Percentiles rank a stretch among this genome's conserved stretches.
Conservation (phyloP, 2,888 invertebrate genomes). For the Cheilosia impressa region DNA sequence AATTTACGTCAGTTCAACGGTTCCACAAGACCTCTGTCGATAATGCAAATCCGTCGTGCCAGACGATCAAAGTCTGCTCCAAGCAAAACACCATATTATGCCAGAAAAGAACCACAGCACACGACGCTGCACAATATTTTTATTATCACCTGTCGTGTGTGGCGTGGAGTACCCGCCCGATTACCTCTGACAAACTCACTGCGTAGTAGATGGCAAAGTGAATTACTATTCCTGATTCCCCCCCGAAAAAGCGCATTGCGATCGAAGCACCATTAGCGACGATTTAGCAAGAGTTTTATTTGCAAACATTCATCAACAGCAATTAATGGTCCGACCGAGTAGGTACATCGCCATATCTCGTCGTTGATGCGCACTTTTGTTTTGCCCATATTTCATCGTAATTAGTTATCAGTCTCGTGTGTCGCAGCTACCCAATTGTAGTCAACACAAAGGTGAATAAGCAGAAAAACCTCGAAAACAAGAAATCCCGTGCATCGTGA, state of each 20-base stretch:
- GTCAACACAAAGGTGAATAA: slow-evolving; percentile 43
- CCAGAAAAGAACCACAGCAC: slow-evolving; percentile 28
- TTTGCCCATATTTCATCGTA: slow-evolving; percentile 31
- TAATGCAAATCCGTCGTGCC: slow-evolving; percentile 58
- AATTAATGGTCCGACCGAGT: background rate
- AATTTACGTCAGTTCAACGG: background rate
- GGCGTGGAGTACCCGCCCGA: background rate
- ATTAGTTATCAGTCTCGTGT: slow-evolving; percentile 52
- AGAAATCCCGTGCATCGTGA: slow-evolving; percentile 44
- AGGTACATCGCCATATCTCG: background rate
- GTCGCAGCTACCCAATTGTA: slow-evolving; percentile 52
- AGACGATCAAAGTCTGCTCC: slow-evolving; percentile 69
- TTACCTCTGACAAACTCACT: slow-evolving; percentile 29
- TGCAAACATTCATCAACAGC: background rate
- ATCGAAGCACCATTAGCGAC: slow-evolving; percentile 35
- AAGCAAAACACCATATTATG: slow-evolving; percentile 11
- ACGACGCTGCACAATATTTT: slow-evolving; percentile 32
- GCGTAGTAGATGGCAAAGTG: slow-evolving; percentile 49
- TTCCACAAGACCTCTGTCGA: background rate
- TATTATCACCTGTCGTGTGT: slow-evolving; percentile 62
- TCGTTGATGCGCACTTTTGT: slow-evolving; percentile 60
- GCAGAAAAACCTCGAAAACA: background rate
- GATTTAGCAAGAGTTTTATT: slow-evolving; percentile 30
- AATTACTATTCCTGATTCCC: slow-evolving; percentile 11
- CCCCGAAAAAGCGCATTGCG: background rate